Conservation (phyloP, 2,797 vertebrate genomes). For the Petrocephalus sullivani region DNA sequence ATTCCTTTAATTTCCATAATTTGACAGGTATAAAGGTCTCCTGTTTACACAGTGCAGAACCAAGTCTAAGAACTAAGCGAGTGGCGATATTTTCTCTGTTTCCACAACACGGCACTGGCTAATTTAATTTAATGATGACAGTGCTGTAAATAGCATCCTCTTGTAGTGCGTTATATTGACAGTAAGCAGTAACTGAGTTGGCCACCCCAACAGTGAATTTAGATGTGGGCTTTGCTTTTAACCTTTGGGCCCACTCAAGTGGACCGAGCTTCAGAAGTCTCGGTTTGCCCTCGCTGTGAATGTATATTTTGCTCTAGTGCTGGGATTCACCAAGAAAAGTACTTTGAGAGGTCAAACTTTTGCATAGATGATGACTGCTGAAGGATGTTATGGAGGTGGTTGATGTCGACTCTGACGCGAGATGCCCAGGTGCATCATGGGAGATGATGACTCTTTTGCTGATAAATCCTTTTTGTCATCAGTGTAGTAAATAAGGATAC, state of each 20-base stretch:
- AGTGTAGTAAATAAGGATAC: background rate
- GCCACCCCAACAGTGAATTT: background rate
- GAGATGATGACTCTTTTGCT: background rate
- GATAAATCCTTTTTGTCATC: background rate
- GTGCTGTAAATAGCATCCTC: slow-evolving; percentile 7
- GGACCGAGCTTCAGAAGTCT: background rate
- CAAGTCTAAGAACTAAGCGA: background rate
- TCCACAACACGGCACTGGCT: slow-evolving; percentile 16
- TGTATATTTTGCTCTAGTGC: background rate
- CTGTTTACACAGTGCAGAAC: slow-evolving; percentile 5
- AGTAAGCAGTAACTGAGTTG: background rate
- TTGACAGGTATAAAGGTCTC: slow-evolving; percentile 20
- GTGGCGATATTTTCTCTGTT: background rate
- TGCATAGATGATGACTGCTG: background rate
- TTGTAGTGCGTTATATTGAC: background rate
- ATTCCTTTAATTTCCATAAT: slow-evolving; percentile 3
- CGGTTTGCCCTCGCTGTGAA: background rate
- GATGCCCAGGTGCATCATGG: background rate
- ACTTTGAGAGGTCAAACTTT: background rate
- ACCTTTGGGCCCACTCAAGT: background rate
- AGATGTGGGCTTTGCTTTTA: background rate
- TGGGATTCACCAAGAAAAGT: background rate
- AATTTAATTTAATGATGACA: slow-evolving; percentile 8
- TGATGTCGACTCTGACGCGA: background rate
- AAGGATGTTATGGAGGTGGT: background rate